Evolutionary conservation across 2,113 vertebrate genomes (phyloP).

Genomic region (Hippocampus zosterae): DNA sequence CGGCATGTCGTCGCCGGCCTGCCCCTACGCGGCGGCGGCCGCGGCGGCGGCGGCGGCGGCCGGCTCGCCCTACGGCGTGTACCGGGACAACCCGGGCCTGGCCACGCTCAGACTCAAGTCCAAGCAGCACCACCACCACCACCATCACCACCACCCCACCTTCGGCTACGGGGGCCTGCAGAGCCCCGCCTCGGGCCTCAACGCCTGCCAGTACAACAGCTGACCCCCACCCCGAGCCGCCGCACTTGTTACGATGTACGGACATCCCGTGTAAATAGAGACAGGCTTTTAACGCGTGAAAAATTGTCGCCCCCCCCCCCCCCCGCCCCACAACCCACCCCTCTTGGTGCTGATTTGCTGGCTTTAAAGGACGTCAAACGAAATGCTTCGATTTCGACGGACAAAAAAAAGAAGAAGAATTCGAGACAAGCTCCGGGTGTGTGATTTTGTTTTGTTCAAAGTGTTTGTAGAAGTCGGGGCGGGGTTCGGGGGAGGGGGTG

Average conservation of each 20-base stretch:
- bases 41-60: constrained; percentile 52
- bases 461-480: neutral
- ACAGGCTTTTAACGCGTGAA: constrained; percentile 48
- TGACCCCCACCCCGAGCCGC: constrained; percentile 59
- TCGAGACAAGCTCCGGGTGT: neutral
- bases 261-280: constrained; percentile 57
- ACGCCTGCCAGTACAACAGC: constrained; percentile 98
- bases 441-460: neutral
- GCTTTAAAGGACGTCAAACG: constrained; percentile 8
- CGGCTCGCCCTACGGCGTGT: constrained; percentile 93
- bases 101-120: constrained; percentile 97
- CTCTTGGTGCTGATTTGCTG: constrained; percentile 37
- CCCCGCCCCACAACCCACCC: too few species aligned
- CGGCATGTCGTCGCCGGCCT: constrained; percentile 89
- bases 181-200: constrained; percentile 88
- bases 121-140: constrained; percentile 79
- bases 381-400: constrained; percentile 23
- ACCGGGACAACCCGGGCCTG: constrained; percentile 96
- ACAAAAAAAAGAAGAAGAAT: constrained; percentile 6
- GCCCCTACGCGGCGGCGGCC: constrained; percentile 82
- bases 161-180: constrained; percentile 95
- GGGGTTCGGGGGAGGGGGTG: too few species aligned
- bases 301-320: constrained; percentile 26
- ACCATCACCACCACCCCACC: constrained; percentile 74
- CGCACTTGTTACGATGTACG: constrained; percentile 68